Evolutionary conservation across 2,888 invertebrate species (phyloP).

Genomic region (Hirudinaria manillensis): DNA sequence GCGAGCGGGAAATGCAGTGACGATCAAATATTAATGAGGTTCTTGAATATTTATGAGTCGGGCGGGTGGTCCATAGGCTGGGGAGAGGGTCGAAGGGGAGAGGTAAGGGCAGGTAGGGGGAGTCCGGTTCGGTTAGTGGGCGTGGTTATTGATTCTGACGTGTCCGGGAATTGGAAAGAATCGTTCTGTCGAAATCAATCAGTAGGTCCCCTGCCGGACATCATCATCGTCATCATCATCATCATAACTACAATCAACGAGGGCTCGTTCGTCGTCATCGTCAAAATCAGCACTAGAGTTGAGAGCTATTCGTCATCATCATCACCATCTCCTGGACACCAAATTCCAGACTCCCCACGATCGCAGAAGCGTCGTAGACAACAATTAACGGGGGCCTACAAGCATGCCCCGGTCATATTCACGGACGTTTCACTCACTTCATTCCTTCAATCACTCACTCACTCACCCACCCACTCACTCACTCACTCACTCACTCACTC

Average conservation of each 20-base stretch:
- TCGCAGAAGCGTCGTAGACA: not conserved
- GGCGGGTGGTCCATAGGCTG: not conserved
- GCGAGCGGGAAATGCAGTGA: no score
- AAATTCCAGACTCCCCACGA: not conserved
- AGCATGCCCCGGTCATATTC: not conserved
- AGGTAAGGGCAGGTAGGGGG: not conserved
- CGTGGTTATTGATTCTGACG: no score
- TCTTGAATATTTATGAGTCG: no score
- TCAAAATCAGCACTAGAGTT: not conserved
- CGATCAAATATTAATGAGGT: no score
- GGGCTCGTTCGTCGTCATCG: slow-evolving; percentile 5
- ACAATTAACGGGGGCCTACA: not conserved
- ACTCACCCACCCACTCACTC: not conserved
- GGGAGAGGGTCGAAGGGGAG: not conserved
- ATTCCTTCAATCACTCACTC: not conserved
- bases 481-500: not conserved
- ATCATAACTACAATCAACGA: slow-evolving; percentile 14
- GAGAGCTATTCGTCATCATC: not conserved
- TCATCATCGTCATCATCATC: slow-evolving; percentile 23
- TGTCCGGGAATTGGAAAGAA: no score
- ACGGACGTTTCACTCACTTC: not conserved
- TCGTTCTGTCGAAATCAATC: no score
- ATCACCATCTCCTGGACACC: not conserved
- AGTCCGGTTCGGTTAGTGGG: no score
- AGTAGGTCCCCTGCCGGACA: not conserved